Evolutionary conservation across 2,797 vertebrate species (phyloP).

Genomic region (Alosa sapidissima): DNA sequence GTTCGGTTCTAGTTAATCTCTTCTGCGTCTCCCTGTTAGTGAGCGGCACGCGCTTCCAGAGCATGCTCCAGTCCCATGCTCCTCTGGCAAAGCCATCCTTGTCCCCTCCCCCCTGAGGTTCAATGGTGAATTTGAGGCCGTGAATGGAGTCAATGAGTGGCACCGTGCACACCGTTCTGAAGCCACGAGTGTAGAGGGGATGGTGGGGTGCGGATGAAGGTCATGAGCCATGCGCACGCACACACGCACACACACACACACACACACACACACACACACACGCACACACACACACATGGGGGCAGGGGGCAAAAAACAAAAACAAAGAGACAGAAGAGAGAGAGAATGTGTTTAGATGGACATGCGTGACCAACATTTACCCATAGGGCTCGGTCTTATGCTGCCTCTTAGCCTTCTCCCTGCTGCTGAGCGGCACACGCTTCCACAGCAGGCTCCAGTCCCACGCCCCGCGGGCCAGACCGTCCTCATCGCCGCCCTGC

Average conservation of each 20-base stretch:
- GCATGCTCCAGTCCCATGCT: constrained; percentile 99
- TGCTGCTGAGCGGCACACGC: constrained; percentile 90
- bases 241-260: constrained; percentile 29
- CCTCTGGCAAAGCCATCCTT: constrained; percentile 95
- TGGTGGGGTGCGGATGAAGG: constrained; percentile 19
- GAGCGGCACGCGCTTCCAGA: constrained; percentile 98
- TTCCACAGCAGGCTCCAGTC: constrained; percentile 99
- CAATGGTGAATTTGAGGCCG: constrained; percentile 85
- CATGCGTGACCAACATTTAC: constrained; percentile 75
- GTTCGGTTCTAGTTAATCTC: constrained; percentile 92
- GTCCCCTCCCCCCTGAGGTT: constrained; percentile 95
- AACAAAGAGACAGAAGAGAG: constrained; percentile 56
- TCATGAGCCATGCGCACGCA: constrained; percentile 40
- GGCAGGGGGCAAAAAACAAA: constrained; percentile 16
- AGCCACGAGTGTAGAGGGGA: constrained; percentile 42
- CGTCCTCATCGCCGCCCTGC: constrained; percentile 98
- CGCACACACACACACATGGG: constrained; percentile 28
- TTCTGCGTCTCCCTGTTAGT: constrained; percentile 84
- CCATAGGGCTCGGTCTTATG: constrained; percentile 95
- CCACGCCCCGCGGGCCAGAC: constrained; percentile 97
- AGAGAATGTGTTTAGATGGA: constrained; percentile 67
- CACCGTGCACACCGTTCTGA: constrained; percentile 96
- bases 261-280: constrained; percentile 26
- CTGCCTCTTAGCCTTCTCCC: constrained; percentile 91
- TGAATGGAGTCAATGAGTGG: constrained; percentile 97